A percentile compares a stretch with the other conserved stretches of the same genome.
These are phyloP conservation scores for Drosophila serrata DNA, from an alignment of 1,140 invertebrate genomes.

Conservation along the genomic window DNA sequence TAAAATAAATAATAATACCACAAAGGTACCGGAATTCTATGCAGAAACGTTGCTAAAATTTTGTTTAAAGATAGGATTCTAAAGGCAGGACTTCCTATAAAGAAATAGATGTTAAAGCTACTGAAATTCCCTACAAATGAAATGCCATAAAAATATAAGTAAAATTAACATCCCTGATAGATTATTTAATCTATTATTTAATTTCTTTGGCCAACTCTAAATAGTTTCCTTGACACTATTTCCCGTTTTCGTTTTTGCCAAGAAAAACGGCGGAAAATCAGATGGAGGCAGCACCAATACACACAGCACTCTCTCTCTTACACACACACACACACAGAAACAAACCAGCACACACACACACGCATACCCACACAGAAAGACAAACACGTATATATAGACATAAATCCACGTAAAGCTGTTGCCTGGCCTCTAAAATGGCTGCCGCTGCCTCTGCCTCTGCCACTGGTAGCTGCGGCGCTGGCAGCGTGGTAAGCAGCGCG, in stretches of 20 bases:
- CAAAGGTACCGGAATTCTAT: neutral
- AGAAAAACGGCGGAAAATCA: conserved; percentile 40
- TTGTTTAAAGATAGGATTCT: neutral
- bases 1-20: neutral
- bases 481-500: conserved; percentile 82
- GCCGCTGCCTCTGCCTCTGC: conserved; percentile 47
- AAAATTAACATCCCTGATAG: neutral
- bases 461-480: conserved; percentile 63
- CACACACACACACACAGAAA: neutral
- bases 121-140: neutral
- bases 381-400: conserved; percentile 45
- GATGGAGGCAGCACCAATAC: conserved; percentile 27
- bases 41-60: neutral
- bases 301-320: conserved; percentile 1
- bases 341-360: neutral
- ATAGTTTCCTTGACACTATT: conserved; percentile 69
- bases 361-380: conserved; percentile 1
- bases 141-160: neutral
- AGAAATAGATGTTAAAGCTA: neutral
- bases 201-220: conserved; percentile 18
- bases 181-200: conserved; percentile 45
- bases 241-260: conserved; percentile 22
- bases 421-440: conserved; percentile 81
- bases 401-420: conserved; percentile 79
- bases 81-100: neutral